Conservation (phyloP, 2,797 vertebrate genomes). For the Octomys mimax region DNA sequence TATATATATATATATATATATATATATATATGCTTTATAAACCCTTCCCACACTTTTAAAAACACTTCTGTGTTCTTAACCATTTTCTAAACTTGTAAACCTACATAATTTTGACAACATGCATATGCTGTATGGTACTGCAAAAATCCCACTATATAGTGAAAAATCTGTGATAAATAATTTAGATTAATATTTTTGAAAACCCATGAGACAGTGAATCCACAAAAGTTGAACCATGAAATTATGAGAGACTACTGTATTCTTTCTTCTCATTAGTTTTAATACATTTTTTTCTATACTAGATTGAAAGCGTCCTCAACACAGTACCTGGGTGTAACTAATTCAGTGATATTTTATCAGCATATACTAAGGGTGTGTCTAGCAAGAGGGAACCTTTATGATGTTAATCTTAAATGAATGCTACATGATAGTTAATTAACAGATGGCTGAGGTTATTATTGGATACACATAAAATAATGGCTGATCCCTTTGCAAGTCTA, state of each 20-base stretch:
- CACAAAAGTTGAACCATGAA: too few relatives aligned
- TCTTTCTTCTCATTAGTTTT: conserved; percentile 2
- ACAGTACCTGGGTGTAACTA: background rate
- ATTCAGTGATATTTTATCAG: background rate
- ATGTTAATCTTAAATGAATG: background rate
- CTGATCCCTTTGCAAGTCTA: background rate
- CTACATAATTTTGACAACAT: too few relatives aligned
- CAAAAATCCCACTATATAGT: too few relatives aligned
- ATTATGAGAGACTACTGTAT: background rate
- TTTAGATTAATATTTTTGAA: too few relatives aligned
- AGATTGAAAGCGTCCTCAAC: background rate
- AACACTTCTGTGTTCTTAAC: too few relatives aligned
- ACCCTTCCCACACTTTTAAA: too few relatives aligned
- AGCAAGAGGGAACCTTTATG: background rate
- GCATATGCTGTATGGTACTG: too few relatives aligned
- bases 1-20: too few relatives aligned
- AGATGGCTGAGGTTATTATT: background rate
- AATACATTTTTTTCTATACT: background rate
- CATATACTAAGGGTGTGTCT: background rate
- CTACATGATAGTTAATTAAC: background rate
- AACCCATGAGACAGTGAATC: too few relatives aligned
- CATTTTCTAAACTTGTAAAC: too few relatives aligned
- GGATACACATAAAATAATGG: background rate
- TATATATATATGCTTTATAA: too few relatives aligned
- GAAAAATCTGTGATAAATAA: too few relatives aligned